Evolutionary conservation across 2,888 invertebrate species (phyloP), one percentile per base, ranked within the genome.

Genomic region (Protophormia terraenovae): DNA sequence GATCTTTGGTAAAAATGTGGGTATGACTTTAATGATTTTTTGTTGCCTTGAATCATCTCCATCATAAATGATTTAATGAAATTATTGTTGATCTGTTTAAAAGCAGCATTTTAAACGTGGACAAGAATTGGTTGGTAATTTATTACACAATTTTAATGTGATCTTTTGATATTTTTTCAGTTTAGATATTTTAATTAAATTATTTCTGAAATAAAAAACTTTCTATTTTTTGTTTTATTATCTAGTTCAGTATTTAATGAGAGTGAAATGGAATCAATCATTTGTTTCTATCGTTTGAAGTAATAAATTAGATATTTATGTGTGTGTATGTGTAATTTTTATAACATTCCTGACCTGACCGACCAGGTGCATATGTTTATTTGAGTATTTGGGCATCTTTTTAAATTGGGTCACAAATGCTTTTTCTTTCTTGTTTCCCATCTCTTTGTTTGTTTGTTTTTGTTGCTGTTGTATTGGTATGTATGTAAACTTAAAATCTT

Each of bases 391-490:
- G 41, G 5, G 58, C 29, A 77, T 78, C 50, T 53, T 27, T 50
- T 27, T 62, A 22, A 77, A 78, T 71, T 78, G 50, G 78, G 78
- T 78, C 78, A 78, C 32, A 29, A 50, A 69, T 66, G 14, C 7
- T 32, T 45, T 58, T 72, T 35, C 19, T 72, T 55, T 29, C 3
- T 67, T 32, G 50, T 19, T 38, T 35, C 10, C 16, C 16, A 50
- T 71, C 62, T 71, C 62, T 71, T 62, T 62, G 67, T 60, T 67
- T 16, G 16, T 45, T 32, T 27, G 47, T 29, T 55, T 45, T 29
- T 22, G 32, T 7, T 60, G 35, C 24, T 41, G 12, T 14, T 22
- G n/a, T n/a, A n/a, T n/a, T n/a, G n/a, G n/a, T n/a, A n/a, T n/a
- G 60, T 10, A 38, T 29, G 29, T 38, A 67, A 16, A 64, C 1